phyloP scores from a whole-genome alignment of 2,797 vertebrate species.

The Lophotriccus pileatus region DNA sequence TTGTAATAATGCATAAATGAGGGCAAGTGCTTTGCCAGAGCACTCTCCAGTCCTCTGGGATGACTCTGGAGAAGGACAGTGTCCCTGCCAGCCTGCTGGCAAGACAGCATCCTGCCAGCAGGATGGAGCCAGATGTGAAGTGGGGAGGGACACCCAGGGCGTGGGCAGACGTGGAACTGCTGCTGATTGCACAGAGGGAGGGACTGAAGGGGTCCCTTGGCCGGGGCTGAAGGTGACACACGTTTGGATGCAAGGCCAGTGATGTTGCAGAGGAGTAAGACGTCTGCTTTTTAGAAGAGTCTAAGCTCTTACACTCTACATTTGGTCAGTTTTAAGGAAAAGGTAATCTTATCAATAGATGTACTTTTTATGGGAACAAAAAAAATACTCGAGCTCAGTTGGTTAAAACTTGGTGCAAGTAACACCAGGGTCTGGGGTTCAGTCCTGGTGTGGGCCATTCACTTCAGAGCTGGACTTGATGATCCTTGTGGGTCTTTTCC shows the following conservation, averaged over 20 bases:
- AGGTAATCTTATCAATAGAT: not conserved
- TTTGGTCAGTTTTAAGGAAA: too few species aligned
- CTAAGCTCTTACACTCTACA: not conserved
- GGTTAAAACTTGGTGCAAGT: not conserved
- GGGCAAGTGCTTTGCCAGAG: not conserved
- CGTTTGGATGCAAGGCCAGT: not conserved
- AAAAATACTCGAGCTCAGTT: rapidly evolving
- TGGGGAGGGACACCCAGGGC: not conserved
- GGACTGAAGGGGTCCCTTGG: not conserved
- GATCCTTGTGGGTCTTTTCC: not conserved
- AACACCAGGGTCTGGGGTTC: not conserved
- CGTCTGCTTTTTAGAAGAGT: not conserved
- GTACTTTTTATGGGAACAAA: not conserved
- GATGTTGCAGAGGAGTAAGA: not conserved
- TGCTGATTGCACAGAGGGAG: not conserved
- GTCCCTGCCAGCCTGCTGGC: not conserved
- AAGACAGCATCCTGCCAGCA: rapidly evolving
- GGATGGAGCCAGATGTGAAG: not conserved
- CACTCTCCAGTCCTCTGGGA: not conserved
- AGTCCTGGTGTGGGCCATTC: not conserved
- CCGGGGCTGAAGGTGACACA: not conserved
- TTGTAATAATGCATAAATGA: not conserved
- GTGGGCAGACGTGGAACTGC: rapidly evolving
- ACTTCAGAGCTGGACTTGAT: not conserved
- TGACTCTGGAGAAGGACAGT: not conserved